These are phyloP conservation scores for Sebastes umbrosus DNA, from an alignment of 2,797 vertebrate genomes.

Conservation along the genomic window DNA sequence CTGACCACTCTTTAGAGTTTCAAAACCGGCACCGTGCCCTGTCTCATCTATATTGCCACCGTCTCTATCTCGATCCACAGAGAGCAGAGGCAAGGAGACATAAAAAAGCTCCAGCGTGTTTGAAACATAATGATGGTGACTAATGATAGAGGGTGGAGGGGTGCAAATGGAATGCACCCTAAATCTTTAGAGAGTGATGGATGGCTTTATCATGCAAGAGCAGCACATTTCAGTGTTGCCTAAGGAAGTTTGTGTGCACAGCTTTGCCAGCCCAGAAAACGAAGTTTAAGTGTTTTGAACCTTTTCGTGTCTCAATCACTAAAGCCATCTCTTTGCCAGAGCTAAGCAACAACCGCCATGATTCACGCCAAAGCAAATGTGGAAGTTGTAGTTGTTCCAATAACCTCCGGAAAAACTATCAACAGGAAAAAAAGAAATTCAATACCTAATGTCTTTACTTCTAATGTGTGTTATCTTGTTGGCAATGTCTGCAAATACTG, in stretches of 20 bases:
- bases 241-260: background rate
- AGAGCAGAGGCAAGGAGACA: background rate
- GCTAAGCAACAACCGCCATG: background rate
- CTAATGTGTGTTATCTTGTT: background rate
- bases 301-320: background rate
- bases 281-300: slow-evolving; percentile 16
- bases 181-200: slow-evolving; percentile 43
- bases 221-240: slow-evolving; percentile 11
- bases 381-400: background rate
- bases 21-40: background rate
- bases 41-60: background rate
- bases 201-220: slow-evolving; percentile 29
- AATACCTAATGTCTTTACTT: background rate
- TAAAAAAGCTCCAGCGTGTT: slow-evolving; percentile 1
- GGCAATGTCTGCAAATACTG: background rate
- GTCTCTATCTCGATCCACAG: background rate
- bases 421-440: background rate
- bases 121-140: slow-evolving; percentile 40
- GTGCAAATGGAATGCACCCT: slow-evolving; percentile 34
- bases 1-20: slow-evolving; percentile 4
- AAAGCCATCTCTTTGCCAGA: background rate
- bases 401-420: background rate
- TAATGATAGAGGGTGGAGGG: slow-evolving; percentile 32
- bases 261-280: background rate
- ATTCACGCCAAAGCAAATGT: background rate